Base-by-base conservation (phyloP, 2,797 vertebrate genomes). In the Pseudochaenichthys georgianus region DNA sequence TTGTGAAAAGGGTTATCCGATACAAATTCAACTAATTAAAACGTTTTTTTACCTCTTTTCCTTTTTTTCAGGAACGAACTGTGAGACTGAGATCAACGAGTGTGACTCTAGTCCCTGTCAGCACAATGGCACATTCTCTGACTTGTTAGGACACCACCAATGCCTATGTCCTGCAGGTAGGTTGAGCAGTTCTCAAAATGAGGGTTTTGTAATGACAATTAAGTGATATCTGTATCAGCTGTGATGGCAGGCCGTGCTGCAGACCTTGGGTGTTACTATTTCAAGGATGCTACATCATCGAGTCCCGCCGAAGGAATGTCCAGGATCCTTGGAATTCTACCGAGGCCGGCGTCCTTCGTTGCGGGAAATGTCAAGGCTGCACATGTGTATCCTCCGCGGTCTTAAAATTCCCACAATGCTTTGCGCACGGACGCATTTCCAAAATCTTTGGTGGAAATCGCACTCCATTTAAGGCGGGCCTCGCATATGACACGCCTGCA, bases 151-250 rank as follows among this genome's bases (percentile, higher is more conserved):
- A 65, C 65, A 76, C 86, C 95, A 96, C 64, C 64, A 89, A 51
- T 97, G 96, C 50, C 84, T 38, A 19, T 97, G 96, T 87, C 95
- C 92, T 65, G 34, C 82, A 92, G 96, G 96, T 97, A 91, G 75
- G 82, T 69, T 72, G 74, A 46, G 8, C 61, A 42, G 17, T 28
- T 31, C 75, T 66, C 67, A 75, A 57, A 78, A 15, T 50, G 15
- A 9, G 6, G 51, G 34, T 54, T 70, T 59, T 78, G n/a, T 54
- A 45, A 62, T 64, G 71, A 52, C 55, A 59, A 80, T 76, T 76
- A 70, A 64, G 52, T 67, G 63, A 31, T 78, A 61, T 53, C 10
- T 53, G 23, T 58, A 7, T 57, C 70, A 5, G 28, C 55, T 76
- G 64, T 73, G 58, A 69, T 64, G 72, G 73, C 60, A 61, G 59